These are phyloP conservation scores for Florisuga fusca DNA, from an alignment of 2,797 vertebrate species.

Conservation along the genomic window DNA sequence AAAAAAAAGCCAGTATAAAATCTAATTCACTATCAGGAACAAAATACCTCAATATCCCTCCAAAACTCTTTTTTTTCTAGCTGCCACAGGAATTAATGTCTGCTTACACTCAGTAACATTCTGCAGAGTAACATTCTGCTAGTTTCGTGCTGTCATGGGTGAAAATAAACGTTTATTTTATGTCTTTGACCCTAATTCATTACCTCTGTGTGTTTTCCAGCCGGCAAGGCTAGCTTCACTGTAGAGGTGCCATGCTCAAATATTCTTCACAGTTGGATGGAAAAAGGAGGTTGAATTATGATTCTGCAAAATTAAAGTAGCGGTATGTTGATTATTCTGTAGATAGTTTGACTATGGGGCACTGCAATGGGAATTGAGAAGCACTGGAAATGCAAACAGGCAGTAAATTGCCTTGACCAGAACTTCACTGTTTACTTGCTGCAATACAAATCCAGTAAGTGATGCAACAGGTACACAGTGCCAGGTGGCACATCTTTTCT, in stretches of 20 bases:
- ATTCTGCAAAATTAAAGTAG: neutral
- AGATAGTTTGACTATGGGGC: neutral
- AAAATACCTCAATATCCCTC: neutral
- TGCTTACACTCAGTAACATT: neutral
- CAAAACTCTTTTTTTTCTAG: neutral
- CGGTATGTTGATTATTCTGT: slow-evolving; percentile 22
- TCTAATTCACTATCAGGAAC: neutral
- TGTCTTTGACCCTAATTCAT: neutral
- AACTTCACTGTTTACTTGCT: neutral
- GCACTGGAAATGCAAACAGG: neutral
- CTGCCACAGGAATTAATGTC: neutral
- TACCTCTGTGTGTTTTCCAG: neutral
- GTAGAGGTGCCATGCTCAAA: neutral
- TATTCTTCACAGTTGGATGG: neutral
- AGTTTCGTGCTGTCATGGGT: neutral
- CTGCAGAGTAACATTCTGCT: neutral
- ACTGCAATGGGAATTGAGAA: neutral
- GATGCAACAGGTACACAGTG: neutral
- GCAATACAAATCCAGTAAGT: neutral
- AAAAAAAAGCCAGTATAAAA: neutral
- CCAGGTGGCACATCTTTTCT: neutral
- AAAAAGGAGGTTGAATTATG: neutral
- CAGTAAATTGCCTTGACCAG: neutral
- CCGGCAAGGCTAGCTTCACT: neutral
- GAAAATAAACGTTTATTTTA: neutral